phyloP scores from a whole-genome alignment of 23 tunicate genomes.

The Corella eumyota region DNA sequence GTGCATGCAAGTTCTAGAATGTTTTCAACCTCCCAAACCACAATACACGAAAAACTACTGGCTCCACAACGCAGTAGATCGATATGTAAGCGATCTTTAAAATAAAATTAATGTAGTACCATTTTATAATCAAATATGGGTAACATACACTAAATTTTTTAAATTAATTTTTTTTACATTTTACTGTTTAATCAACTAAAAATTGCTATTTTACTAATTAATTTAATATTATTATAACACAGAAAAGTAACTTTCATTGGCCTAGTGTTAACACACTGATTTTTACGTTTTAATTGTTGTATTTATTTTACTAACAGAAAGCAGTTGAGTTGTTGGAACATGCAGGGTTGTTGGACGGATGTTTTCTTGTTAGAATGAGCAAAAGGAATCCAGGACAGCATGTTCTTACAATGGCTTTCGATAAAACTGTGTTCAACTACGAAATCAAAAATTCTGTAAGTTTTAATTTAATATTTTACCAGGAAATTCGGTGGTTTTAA shows the following conservation, averaged over 20 bases:
- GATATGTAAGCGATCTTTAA: conserved; percentile 30
- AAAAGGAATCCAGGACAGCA: conserved; percentile 73
- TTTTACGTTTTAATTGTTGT: too few relatives aligned
- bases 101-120: conserved; percentile 1
- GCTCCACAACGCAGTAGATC: conserved; percentile 45
- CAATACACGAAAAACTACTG: conserved; percentile 18
- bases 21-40: conserved; percentile 66
- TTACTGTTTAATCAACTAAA: too few relatives aligned
- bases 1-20: conserved; percentile 33
- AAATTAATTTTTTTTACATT: too few relatives aligned
- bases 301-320: too few relatives aligned
- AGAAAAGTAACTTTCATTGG: background rate
- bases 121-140: too few relatives aligned
- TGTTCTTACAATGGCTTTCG: conserved; percentile 89
- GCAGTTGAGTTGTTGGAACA: conserved; percentile 71
- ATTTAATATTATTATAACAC: background rate
- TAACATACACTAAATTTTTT: too few relatives aligned
- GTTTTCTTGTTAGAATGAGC: conserved; percentile 80
- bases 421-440: conserved; percentile 75
- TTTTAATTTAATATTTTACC: background rate
- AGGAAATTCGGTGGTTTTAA: too few relatives aligned
- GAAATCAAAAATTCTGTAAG: conserved; percentile 75
- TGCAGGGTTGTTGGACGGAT: conserved; percentile 67
- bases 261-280: too few relatives aligned
- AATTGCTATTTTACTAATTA: too few relatives aligned